phyloP scores from a whole-genome alignment of 2,797 vertebrate species.

The Orestias chungarensis region DNA sequence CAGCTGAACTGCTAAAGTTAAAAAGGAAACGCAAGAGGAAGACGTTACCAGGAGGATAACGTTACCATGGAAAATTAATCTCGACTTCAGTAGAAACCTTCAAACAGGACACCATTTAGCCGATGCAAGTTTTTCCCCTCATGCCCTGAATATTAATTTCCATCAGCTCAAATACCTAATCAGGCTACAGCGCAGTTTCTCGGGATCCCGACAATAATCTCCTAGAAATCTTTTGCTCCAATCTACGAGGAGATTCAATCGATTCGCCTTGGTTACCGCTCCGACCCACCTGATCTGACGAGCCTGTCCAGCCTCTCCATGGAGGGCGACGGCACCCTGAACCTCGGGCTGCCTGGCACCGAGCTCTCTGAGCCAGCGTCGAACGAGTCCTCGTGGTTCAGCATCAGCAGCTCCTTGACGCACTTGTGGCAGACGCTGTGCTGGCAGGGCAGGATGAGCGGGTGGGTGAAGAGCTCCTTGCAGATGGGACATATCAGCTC shows the following conservation, averaged over 20 bases:
- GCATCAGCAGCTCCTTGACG: slow-evolving; percentile 90
- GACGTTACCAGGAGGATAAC: slow-evolving; percentile 35
- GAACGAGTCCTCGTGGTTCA: slow-evolving; percentile 88
- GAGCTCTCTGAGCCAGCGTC: slow-evolving; percentile 93
- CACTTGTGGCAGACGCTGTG: slow-evolving; percentile 98
- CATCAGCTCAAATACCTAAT: slow-evolving; percentile 29
- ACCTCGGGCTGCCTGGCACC: slow-evolving; percentile 89
- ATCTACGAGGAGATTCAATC: not conserved
- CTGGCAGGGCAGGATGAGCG: slow-evolving; percentile 95
- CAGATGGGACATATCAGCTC: slow-evolving; percentile 97
- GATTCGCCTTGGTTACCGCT: slow-evolving; percentile 46
- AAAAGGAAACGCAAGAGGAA: not conserved
- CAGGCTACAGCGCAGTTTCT: slow-evolving; percentile 1
- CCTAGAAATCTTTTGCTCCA: not conserved
- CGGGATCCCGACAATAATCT: slow-evolving; percentile 6
- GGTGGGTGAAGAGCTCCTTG: slow-evolving; percentile 96
- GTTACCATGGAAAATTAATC: not conserved
- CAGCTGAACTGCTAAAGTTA: slow-evolving; percentile 21
- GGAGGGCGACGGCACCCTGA: slow-evolving; percentile 87
- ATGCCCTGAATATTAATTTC: slow-evolving; percentile 7
- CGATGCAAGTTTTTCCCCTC: slow-evolving; percentile 24
- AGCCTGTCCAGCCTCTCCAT: slow-evolving; percentile 92
- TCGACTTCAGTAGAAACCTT: slow-evolving; percentile 1
- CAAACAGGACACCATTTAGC: slow-evolving; percentile 5
- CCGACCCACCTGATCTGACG: slow-evolving; percentile 89